Percentiles rank a stretch among this genome's conserved stretches.
Evolutionary conservation across 1,140 invertebrate species (phyloP).

Genomic region (Argopecten irradians): DNA sequence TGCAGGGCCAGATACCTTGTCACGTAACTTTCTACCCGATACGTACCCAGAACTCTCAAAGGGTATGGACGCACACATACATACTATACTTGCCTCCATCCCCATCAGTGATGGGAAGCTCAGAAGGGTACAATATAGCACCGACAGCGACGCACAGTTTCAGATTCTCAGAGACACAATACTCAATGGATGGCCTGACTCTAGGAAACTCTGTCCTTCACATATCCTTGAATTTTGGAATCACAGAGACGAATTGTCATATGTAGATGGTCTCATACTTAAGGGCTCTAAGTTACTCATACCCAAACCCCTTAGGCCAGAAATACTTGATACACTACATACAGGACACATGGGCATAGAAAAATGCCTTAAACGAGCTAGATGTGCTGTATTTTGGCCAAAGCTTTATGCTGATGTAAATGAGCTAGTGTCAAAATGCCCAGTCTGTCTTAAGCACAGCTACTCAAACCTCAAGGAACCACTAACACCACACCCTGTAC

Average conservation of each 20-base stretch:
- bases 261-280: conserved; percentile 21
- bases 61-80: conserved; percentile 36
- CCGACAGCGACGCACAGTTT: conserved; percentile 41
- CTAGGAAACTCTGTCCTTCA: conserved; percentile 23
- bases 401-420: conserved; percentile 26
- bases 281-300: conserved; percentile 37
- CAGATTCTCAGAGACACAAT: conserved; percentile 31
- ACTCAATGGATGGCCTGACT: conserved; percentile 41
- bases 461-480: conserved; percentile 33
- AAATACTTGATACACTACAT: not conserved
- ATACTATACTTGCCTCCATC: conserved; percentile 31
- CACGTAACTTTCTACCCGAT: conserved; percentile 35
- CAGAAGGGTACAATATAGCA: not conserved
- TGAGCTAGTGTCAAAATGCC: conserved; percentile 19
- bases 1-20: conserved; percentile 58
- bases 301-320: not conserved
- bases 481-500: not conserved
- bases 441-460: conserved; percentile 7
- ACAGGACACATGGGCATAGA: conserved; percentile 27
- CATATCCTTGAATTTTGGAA: conserved; percentile 44
- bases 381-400: conserved; percentile 34
- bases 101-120: conserved; percentile 46
- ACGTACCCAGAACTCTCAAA: conserved; percentile 36
- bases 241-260: conserved; percentile 44
- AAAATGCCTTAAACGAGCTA: not conserved